These are phyloP conservation scores for Brachynemurus nebulosus DNA, from an alignment of 2,888 invertebrate species.

Conservation along the genomic window DNA sequence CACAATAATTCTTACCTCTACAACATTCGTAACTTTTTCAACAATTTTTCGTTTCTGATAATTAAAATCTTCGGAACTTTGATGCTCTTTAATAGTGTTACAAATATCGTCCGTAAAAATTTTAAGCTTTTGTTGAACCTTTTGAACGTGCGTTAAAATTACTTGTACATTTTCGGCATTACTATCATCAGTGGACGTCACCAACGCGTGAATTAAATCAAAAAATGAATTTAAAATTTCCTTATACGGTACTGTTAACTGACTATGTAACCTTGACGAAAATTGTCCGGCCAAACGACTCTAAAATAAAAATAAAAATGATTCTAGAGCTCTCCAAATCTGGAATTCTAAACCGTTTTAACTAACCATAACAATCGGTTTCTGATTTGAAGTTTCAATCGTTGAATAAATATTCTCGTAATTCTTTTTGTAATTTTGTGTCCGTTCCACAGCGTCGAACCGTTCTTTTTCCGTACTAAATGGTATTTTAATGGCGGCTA, in stretches of 20 bases:
- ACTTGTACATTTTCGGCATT: slow-evolving; percentile 13
- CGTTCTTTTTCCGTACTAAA: not conserved
- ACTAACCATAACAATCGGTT: slow-evolving; percentile 16
- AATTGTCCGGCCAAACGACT: slow-evolving; percentile 25
- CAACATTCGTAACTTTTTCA: slow-evolving; percentile 41
- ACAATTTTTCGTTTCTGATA: slow-evolving; percentile 38
- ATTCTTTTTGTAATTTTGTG: not conserved
- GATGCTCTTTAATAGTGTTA: slow-evolving; percentile 29
- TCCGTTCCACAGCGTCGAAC: not conserved
- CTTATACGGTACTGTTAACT: slow-evolving; percentile 24
- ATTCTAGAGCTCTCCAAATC: not conserved
- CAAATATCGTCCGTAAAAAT: slow-evolving; percentile 29
- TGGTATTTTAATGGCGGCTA: slow-evolving; percentile 6
- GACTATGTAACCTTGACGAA: slow-evolving; percentile 26
- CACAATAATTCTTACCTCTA: slow-evolving; percentile 38
- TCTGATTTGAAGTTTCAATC: slow-evolving; percentile 12
- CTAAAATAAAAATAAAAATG: slow-evolving; percentile 18
- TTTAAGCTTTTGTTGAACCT: slow-evolving; percentile 28
- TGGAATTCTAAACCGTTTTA: not conserved
- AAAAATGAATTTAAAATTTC: slow-evolving; percentile 23
- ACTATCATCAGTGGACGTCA: slow-evolving; percentile 12
- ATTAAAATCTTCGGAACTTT: slow-evolving; percentile 29
- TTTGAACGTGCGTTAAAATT: slow-evolving; percentile 24
- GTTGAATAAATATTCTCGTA: slow-evolving; percentile 5
- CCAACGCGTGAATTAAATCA: slow-evolving; percentile 12